phyloP scores from a whole-genome alignment of 1,140 invertebrate species.

The Lordiphosa stackelbergi region DNA sequence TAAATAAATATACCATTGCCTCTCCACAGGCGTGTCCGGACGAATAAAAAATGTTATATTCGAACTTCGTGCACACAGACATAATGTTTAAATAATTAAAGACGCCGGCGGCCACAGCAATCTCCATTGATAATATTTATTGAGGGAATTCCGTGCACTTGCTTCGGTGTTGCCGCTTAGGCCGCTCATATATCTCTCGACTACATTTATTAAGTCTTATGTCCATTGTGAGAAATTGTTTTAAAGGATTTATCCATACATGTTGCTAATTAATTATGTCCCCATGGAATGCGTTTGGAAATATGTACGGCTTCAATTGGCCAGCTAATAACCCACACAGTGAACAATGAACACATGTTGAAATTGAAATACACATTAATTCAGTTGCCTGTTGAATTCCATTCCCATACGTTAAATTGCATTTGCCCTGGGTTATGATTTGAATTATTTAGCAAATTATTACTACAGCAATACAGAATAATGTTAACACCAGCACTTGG shows the following conservation, averaged over 20 bases:
- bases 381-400: conserved; percentile 32
- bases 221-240: conserved; percentile 54
- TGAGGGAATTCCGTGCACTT: conserved; percentile 22
- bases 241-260: conserved; percentile 64
- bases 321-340: background rate
- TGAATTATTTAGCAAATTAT: conserved; percentile 3
- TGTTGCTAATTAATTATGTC: conserved; percentile 69
- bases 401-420: conserved; percentile 10
- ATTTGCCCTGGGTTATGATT: conserved; percentile 23
- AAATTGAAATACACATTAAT: conserved; percentile 44
- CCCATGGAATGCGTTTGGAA: conserved; percentile 8
- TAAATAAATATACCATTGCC: conserved; percentile 48
- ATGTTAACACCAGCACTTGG: conserved; percentile 6
- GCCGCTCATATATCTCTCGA: conserved; percentile 14
- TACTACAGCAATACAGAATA: background rate
- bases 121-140: conserved; percentile 52
- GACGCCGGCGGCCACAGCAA: conserved; percentile 34
- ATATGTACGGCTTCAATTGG: background rate
- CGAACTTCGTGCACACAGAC: conserved; percentile 2
- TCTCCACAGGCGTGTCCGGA: conserved; percentile 2
- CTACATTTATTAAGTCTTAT: conserved; percentile 34
- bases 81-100: conserved; percentile 55
- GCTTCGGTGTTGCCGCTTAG: conserved; percentile 2
- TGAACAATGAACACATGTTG: conserved; percentile 2
- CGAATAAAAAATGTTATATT: conserved; percentile 7